These are phyloP conservation scores for Rhopalosiphum nymphaeae DNA, from an alignment of 2,888 invertebrate species.

Conservation along the genomic window DNA sequence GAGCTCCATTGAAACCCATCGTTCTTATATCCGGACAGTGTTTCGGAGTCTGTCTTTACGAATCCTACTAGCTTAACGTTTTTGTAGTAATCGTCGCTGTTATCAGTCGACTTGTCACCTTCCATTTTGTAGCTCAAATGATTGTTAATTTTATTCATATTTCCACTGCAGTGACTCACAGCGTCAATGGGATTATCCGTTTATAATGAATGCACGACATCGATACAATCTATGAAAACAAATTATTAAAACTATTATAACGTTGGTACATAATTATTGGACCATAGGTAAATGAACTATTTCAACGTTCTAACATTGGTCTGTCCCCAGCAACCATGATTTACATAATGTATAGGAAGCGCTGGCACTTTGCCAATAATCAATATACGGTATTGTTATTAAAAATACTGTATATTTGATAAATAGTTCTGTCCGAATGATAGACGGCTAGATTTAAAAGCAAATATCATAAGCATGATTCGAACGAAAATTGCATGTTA, in stretches of 20 bases:
- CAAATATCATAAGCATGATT: neutral
- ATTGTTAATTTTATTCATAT: constrained; percentile 37
- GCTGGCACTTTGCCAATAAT: neutral
- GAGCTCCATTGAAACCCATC: constrained; percentile 53
- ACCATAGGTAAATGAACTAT: neutral
- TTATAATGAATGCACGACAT: neutral
- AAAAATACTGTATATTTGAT: too few species aligned
- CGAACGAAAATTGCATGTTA: neutral
- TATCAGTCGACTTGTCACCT: constrained; percentile 67
- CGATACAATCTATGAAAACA: neutral
- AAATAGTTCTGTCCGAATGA: too few species aligned
- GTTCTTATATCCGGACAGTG: constrained; percentile 34
- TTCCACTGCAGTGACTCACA: neutral
- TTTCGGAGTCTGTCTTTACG: constrained; percentile 64
- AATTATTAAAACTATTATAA: neutral
- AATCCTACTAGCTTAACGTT: constrained; percentile 66
- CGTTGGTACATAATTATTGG: neutral
- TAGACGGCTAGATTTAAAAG: neutral
- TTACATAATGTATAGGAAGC: neutral
- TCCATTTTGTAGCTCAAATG: constrained; percentile 66
- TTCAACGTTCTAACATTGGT: neutral
- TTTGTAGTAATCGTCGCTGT: constrained; percentile 59
- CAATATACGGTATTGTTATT: neutral
- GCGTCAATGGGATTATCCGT: neutral
- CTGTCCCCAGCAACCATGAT: neutral